These are phyloP conservation scores for Anastatus disparis DNA, from an alignment of 1,140 invertebrate species.

Conservation along the genomic window DNA sequence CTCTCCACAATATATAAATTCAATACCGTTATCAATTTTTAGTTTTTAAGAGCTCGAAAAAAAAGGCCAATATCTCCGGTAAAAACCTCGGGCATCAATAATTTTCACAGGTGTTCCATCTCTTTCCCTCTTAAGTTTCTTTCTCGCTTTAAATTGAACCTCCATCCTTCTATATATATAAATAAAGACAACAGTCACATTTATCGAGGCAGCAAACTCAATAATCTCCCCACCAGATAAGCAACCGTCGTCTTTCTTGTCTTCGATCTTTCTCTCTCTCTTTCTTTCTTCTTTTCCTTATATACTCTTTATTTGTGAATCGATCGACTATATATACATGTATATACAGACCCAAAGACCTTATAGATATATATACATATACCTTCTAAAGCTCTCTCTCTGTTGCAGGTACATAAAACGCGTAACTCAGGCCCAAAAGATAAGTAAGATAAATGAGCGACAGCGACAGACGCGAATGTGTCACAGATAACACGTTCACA, in stretches of 20 bases:
- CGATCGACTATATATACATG: not conserved
- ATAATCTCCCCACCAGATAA: slow-evolving; percentile 10
- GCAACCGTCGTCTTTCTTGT: not conserved
- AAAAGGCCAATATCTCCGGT: too few relatives aligned
- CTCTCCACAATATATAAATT: too few relatives aligned
- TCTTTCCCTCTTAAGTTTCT: not conserved
- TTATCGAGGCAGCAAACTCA: slow-evolving; percentile 11
- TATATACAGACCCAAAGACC: too few relatives aligned
- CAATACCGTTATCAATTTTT: too few relatives aligned
- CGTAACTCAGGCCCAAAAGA: slow-evolving; percentile 17
- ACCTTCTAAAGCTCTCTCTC: too few relatives aligned
- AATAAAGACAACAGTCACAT: slow-evolving; percentile 13
- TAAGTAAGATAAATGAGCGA: slow-evolving; percentile 16
- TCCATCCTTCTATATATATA: slow-evolving; percentile 1
- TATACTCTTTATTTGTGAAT: too few relatives aligned
- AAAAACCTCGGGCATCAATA: too few relatives aligned
- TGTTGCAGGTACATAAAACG: too few relatives aligned
- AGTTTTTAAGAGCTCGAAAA: too few relatives aligned
- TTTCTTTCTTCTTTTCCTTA: not conserved
- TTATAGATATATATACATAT: too few relatives aligned
- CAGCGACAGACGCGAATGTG: not conserved
- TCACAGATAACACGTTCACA: slow-evolving; percentile 1
- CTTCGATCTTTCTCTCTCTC: not conserved
- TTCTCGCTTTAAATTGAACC: not conserved
- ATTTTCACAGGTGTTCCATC: not conserved